Evolutionary conservation across 2,113 vertebrate species (phyloP).

Genomic region (Stercorarius parasiticus): DNA sequence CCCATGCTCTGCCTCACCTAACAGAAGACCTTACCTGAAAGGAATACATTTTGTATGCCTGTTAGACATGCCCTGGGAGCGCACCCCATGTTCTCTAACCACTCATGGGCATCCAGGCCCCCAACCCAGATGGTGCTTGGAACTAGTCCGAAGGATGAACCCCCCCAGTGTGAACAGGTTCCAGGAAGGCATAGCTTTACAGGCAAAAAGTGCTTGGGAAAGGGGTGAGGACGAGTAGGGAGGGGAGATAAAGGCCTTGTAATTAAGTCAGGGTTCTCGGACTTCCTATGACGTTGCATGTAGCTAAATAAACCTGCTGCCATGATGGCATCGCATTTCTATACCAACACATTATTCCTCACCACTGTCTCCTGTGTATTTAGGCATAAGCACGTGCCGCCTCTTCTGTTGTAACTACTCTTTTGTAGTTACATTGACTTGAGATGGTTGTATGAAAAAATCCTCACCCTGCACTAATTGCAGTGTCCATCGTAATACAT

Average conservation of each 20-base stretch:
- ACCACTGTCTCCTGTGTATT: neutral
- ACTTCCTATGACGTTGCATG: neutral
- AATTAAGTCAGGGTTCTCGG: neutral
- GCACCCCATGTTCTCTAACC: neutral
- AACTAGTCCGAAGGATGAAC: neutral
- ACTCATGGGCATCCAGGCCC: neutral
- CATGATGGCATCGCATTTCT: neutral
- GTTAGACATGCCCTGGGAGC: neutral
- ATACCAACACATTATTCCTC: accelerated
- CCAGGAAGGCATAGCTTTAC: neutral
- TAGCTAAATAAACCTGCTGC: neutral
- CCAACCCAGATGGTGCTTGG: accelerated
- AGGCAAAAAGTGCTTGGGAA: neutral
- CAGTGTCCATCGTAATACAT: neutral
- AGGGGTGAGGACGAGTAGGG: neutral
- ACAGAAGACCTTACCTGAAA: neutral
- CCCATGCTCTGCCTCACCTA: neutral
- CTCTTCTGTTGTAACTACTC: neutral
- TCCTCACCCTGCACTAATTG: neutral
- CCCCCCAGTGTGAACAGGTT: accelerated
- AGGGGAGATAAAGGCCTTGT: neutral
- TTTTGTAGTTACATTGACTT: neutral
- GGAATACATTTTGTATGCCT: neutral
- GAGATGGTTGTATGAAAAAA: neutral
- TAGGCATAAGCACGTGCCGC: neutral